Evolutionary conservation across 2,113 vertebrate genomes (phyloP).

Genomic region (Anarrhichthys ocellatus): DNA sequence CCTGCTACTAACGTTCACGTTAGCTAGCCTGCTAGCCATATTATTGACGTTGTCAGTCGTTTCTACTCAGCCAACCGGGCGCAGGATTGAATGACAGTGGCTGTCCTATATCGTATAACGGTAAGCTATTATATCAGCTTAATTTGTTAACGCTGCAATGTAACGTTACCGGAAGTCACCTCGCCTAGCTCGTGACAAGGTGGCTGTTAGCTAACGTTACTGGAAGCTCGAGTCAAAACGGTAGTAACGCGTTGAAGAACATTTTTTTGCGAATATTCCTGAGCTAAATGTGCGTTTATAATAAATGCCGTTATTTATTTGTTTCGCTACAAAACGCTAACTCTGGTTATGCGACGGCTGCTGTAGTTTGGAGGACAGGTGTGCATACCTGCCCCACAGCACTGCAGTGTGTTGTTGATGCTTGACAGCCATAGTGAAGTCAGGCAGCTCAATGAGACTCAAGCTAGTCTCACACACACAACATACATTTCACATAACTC

Average conservation of each 20-base stretch:
- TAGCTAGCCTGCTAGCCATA: slow-evolving; percentile 41
- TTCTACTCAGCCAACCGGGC: slow-evolving; percentile 14
- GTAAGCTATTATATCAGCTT: slow-evolving; percentile 46
- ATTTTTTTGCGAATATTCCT: background rate
- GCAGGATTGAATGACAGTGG: slow-evolving; percentile 61
- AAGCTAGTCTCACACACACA: background rate
- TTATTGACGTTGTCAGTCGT: slow-evolving; percentile 46
- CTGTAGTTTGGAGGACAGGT: background rate
- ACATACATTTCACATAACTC: background rate
- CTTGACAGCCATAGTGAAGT: background rate
- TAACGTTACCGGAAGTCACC: background rate
- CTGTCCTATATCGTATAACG: slow-evolving; percentile 27
- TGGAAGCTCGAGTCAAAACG: background rate
- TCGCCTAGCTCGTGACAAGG: slow-evolving; percentile 26
- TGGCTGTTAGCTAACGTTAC: slow-evolving; percentile 31
- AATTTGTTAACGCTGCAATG: background rate
- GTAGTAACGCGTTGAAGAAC: background rate
- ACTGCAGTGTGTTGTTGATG: background rate
- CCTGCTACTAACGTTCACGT: slow-evolving; percentile 47
- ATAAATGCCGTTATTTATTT: background rate
- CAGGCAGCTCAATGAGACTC: background rate
- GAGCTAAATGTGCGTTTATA: background rate
- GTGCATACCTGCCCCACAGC: background rate
- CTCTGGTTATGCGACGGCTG: too few relatives aligned
- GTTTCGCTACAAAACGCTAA: too few relatives aligned